Evolutionary conservation across 2,888 invertebrate species (phyloP), one percentile per base, ranked within the genome.

Genomic region (Dorcus hopei): DNA sequence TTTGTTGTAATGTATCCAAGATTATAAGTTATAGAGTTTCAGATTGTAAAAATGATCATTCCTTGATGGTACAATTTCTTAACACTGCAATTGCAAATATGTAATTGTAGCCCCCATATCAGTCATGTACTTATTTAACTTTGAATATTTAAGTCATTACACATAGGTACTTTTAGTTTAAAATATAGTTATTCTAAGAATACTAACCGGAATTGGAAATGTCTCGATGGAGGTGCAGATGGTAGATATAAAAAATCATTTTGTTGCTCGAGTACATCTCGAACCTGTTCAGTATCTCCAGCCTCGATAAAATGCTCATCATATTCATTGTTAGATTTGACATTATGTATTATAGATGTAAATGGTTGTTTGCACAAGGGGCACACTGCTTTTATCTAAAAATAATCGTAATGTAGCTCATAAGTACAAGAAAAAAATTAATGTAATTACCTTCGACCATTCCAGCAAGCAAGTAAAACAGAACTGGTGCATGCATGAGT

Each of bases 351-450:
- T 58, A 97, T 97, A 6, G 91, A 90, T 69, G 88, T 90, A 77
- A 97, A 97, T 3, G 87, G 84, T 74, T 94, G 92, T 74, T 97
- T 97, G 78, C 97, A 97, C 0, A 97, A 80, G 0, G 97, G 97
- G 77, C 96, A 96, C 73, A 91, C 95, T 0, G 95, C 87, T 79
- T 95, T 96, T 9, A 95, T 90, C 90, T 91, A 74, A 81, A 82
- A 58, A 52, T 58, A 63, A 58, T 60, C 57, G 65, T 50, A 57
- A 53, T 51, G 58, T 54, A 57, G 48, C 52, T 61, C 52, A 55
- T 16, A 50, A n/a, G 54, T 42, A 54, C 33, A n/a, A 54, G 48
- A 9, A 39, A 3, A 14, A 42, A 16, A 45, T 45, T 19, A 9
- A 16, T 45, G 9, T 19, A 45, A 71, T 69, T 75, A 89, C 89